Base-by-base conservation (phyloP, 2,113 vertebrate species). In the Dendrocopos noguchii region DNA sequence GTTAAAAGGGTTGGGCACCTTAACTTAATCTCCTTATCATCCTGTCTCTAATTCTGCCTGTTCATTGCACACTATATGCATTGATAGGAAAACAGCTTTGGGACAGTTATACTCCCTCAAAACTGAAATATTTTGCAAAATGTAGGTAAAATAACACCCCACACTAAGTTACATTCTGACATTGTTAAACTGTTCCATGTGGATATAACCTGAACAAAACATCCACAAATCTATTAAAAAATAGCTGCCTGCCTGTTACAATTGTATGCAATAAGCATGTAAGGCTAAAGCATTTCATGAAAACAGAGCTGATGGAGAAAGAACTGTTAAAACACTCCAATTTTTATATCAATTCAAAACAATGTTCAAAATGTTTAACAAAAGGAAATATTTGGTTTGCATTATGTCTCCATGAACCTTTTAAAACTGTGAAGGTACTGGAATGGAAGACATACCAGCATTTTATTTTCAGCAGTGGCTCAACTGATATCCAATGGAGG, bases 71-170 rank as follows among this genome's bases (percentile, higher is more conserved):
- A 33, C 6, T 13, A 15, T 25, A 42, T 19, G 9, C 9, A 64
- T 2, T 0, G 0, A 15, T 20, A 10, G 36, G 28, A 25, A 57
- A 88, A 56, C 59, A 29, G 1, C 3, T 28, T 14, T 8, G 11
- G 42, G 36, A 52, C 7, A 75, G 78, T 55, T 71, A 39, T 22
- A 80, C 59, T 88, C 18, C 25, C 11, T 74, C n/a, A 57, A 80
- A 85, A 77, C 9, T 8, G 10, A 57, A 57, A 47, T 1, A 7
- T 63, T 74, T 90, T 72, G 78, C 7, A 50, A 82, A 84, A 87
- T 13, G 9, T 61, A 84, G 14, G 28, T 39, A 10, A 20, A n/a
- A 47, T 47, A 67, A 22, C 12, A 42, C 18, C 18, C 16, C n/a
- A 70, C 5, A 36, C 15, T 15, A 31, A 53, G 67, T 75, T 44